Base-by-base conservation (phyloP, 2,113 vertebrate genomes). In the Entelurus aequoreus region DNA sequence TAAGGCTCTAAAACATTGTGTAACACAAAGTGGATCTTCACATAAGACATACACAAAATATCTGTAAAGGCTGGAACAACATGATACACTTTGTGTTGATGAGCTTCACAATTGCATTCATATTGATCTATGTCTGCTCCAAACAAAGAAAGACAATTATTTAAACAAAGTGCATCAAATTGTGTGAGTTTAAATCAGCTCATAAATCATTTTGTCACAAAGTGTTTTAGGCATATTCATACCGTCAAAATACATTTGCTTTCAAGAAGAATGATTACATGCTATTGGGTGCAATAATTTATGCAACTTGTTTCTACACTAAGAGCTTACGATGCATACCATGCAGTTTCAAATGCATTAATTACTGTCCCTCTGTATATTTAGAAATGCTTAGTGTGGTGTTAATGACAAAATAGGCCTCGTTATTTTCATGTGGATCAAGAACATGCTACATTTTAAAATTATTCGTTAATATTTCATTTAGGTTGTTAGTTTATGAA, bases 321-420 rank as follows among this genome's bases (percentile, higher is more conserved):
- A 61, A 9, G 50, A 53, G 51, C 19, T 56, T 36, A 65, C 72
- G 72, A 65, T 68, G 61, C 47, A 62, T 63, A 28, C 28, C 3
- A 60, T 54, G 54, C 61, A 74, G 69, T 64, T 40, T 72, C 57
- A 79, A 74, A 68, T 28, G 57, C 68, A 76, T 76, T 69, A 71
- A 63, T 77, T 48, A 54, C 28, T 66, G 74, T 49, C 64, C 40
- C n/a, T 16, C 36, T 40, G 36, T 76, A 68, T 62, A 80, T 78
- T 69, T 72, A 68, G 42, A 67, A 66, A 75, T 69, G 66, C 68
- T 66, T 74, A 79, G 40, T 79, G 71, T 76, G 57, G 63, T 71
- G 70, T 72, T 69, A 28, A 55, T 69, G 75, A 71, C 62, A 63
- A 7, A 28, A 9, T 28, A 74, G 64, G 63, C 69, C 63, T 68